Evolutionary conservation across 2,888 invertebrate genomes (phyloP).

Genomic region (Ernsta delagoae): DNA sequence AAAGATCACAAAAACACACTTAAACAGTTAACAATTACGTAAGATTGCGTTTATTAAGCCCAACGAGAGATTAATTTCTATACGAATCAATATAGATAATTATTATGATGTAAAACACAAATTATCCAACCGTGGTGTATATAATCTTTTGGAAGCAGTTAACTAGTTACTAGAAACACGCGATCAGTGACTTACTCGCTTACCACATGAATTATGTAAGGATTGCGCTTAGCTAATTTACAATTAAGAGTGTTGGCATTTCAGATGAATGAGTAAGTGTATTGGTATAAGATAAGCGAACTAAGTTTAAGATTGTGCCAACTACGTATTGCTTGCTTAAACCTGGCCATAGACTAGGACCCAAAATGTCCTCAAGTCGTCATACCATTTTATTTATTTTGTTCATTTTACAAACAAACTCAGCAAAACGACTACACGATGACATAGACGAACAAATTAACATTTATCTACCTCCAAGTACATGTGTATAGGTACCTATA

Average conservation of each 20-base stretch:
- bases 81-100: slow-evolving; percentile 14
- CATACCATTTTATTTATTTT: too few relatives aligned
- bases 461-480: too few relatives aligned
- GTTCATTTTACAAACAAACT: too few relatives aligned
- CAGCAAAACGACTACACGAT: too few relatives aligned
- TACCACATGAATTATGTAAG: slow-evolving; percentile 34
- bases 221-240: slow-evolving; percentile 29
- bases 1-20: neutral
- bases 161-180: slow-evolving; percentile 17
- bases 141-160: slow-evolving; percentile 31
- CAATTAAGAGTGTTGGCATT: slow-evolving; percentile 32
- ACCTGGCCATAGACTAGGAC: too few relatives aligned
- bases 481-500: too few relatives aligned
- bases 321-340: too few relatives aligned
- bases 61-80: slow-evolving; percentile 12
- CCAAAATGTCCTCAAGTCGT: too few relatives aligned
- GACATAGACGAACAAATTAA: too few relatives aligned
- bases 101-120: slow-evolving; percentile 21
- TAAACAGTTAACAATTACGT: neutral
- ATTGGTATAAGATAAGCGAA: neutral
- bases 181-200: slow-evolving; percentile 9
- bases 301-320: too few relatives aligned
- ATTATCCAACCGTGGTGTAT: slow-evolving; percentile 29
- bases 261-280: slow-evolving; percentile 16
- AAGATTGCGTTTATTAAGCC: neutral